A percentile compares a stretch with the other conserved stretches of the same genome.
These are phyloP conservation scores for Spea multiplicata DNA, from an alignment of 2,113 vertebrate genomes.

Conservation along the genomic window DNA sequence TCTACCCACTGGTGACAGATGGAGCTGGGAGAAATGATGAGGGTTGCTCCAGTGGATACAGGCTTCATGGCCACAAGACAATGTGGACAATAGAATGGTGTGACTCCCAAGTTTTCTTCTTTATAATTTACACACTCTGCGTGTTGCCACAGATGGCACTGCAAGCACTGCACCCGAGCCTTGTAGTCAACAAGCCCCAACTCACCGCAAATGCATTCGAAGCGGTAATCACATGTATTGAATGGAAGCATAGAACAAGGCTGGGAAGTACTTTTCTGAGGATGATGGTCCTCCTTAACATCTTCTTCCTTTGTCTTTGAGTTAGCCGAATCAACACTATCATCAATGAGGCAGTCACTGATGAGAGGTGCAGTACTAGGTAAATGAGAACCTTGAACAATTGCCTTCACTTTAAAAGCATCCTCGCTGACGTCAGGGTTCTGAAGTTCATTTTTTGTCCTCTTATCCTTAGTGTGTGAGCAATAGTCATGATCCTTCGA, in stretches of 20 bases:
- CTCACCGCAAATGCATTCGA: constrained; percentile 95
- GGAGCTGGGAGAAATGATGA: constrained; percentile 96
- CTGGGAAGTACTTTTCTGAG: constrained; percentile 51
- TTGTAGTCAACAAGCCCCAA: constrained; percentile 83
- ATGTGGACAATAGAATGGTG: constrained; percentile 95
- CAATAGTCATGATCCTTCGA: constrained; percentile 70
- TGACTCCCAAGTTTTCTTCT: constrained; percentile 80
- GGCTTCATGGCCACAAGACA: constrained; percentile 96
- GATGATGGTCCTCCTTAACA: constrained; percentile 2
- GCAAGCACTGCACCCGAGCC: constrained; percentile 93
- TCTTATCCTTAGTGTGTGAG: constrained; percentile 54
- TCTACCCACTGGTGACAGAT: constrained; percentile 99
- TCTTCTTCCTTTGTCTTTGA: constrained; percentile 39
- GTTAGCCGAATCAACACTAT: neutral
- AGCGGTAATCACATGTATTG: constrained; percentile 82
- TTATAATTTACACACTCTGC: constrained; percentile 95
- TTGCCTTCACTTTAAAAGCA: constrained; percentile 12
- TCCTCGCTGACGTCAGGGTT: constrained; percentile 12
- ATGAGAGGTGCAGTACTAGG: constrained; percentile 15
- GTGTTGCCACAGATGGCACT: constrained; percentile 94
- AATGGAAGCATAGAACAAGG: constrained; percentile 66
- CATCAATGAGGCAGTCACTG: constrained; percentile 19
- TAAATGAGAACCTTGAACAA: constrained; percentile 31
- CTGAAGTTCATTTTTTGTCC: constrained; percentile 48
- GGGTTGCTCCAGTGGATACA: constrained; percentile 87